phyloP scores from a whole-genome alignment of 1,140 invertebrate species.

The Leptinotarsa defecta region DNA sequence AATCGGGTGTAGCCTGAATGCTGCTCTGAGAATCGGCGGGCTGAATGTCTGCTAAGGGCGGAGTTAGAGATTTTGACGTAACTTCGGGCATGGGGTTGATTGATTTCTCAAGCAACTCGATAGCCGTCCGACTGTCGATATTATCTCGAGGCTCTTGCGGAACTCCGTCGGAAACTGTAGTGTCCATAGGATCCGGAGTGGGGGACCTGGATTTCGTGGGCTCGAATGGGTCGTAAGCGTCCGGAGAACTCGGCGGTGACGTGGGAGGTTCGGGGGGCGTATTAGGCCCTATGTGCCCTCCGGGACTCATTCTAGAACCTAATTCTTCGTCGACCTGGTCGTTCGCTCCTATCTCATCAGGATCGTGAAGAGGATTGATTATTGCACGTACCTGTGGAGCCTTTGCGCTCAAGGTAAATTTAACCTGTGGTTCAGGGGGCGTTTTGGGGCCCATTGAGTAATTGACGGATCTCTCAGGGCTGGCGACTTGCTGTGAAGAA shows the following conservation, averaged over 20 bases:
- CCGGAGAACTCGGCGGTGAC: constrained; percentile 68
- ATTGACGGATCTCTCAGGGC: constrained; percentile 47
- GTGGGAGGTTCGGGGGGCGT: constrained; percentile 68
- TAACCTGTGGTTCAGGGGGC: constrained; percentile 73
- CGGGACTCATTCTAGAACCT: constrained; percentile 54
- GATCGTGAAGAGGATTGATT: constrained; percentile 67
- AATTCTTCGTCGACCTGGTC: constrained; percentile 57
- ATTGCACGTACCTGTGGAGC: constrained; percentile 63
- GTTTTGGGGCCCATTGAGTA: constrained; percentile 69
- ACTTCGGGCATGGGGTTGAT: constrained; percentile 37
- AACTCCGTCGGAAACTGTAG: constrained; percentile 37
- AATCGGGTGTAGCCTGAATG: constrained; percentile 42
- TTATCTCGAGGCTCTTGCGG: constrained; percentile 25
- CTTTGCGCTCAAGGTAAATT: constrained; percentile 69
- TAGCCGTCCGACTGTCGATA: constrained; percentile 25
- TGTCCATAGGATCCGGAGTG: constrained; percentile 56
- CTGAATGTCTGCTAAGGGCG: constrained; percentile 57
- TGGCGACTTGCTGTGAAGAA: constrained; percentile 50
- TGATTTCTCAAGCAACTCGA: constrained; percentile 33
- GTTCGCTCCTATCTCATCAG: constrained; percentile 54
- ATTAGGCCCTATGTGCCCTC: constrained; percentile 61
- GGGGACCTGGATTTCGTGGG: constrained; percentile 79
- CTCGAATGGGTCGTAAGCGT: constrained; percentile 86
- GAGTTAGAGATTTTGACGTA: constrained; percentile 47
- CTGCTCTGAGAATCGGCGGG: constrained; percentile 53